Percentiles rank a stretch among this genome's conserved stretches.
phyloP scores from a whole-genome alignment of 2,113 vertebrate species.

The Elephantulus edwardii region DNA sequence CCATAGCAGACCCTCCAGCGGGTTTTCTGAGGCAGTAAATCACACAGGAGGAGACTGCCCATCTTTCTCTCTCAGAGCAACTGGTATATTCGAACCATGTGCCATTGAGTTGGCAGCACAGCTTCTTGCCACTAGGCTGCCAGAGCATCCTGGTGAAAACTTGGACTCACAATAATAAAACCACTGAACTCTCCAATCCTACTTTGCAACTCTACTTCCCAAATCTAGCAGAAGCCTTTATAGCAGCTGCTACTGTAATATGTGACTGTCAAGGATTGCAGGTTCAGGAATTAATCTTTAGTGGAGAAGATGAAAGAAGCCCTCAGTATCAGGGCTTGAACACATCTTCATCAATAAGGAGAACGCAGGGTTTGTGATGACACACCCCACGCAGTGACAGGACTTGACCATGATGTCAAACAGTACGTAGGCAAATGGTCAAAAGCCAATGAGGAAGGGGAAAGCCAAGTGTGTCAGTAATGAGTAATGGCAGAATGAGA shows the following conservation, averaged over 20 bases:
- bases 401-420: background rate
- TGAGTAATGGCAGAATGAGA: too few relatives aligned
- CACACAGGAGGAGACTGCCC: too few relatives aligned
- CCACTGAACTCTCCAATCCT: background rate
- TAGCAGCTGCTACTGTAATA: background rate
- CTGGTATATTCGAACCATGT: too few relatives aligned
- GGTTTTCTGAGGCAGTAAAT: too few relatives aligned
- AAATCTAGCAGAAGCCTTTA: background rate
- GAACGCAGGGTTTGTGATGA: background rate
- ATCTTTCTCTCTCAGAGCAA: too few relatives aligned
- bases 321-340: accelerated
- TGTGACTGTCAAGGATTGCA: background rate
- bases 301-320: too few relatives aligned
- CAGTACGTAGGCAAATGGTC: background rate
- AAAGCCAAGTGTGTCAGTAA: background rate
- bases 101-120: too few relatives aligned
- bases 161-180: background rate
- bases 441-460: background rate
- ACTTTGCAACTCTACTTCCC: background rate
- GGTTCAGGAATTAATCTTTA: accelerated
- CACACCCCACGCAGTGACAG: background rate
- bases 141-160: too few relatives aligned
- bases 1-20: too few relatives aligned
- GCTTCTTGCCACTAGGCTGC: too few relatives aligned
- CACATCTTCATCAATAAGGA: too few relatives aligned